Conservation (phyloP, 1,140 invertebrate species). For the Chlorops oryzae region DNA sequence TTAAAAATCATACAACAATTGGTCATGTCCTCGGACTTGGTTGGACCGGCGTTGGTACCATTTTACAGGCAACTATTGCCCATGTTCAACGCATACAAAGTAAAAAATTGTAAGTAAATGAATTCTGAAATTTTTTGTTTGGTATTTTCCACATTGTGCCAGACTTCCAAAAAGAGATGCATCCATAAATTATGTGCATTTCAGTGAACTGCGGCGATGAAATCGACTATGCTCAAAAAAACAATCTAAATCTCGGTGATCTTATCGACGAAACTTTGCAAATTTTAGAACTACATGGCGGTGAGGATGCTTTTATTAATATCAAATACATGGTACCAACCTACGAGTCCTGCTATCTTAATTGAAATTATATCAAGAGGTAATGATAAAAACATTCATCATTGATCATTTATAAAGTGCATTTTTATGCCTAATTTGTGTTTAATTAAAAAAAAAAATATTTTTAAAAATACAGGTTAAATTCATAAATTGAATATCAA, state of each 20-base stretch:
- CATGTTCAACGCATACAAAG: slow-evolving; percentile 82
- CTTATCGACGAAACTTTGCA: slow-evolving; percentile 89
- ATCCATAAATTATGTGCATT: no score
- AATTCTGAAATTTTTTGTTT: no score
- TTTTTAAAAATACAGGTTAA: no score
- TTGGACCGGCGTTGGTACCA: slow-evolving; percentile 73
- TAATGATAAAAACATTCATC: no score
- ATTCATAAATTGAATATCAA: no score
- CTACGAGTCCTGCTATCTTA: slow-evolving; percentile 62
- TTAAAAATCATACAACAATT: slow-evolving; percentile 73
- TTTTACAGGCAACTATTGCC: slow-evolving; percentile 91
- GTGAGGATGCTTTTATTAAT: slow-evolving; percentile 93
- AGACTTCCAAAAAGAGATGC: no score
- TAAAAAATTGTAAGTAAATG: slow-evolving; percentile 67
- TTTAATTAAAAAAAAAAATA: no score
- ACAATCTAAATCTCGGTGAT: slow-evolving; percentile 76
- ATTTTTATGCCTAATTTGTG: no score
- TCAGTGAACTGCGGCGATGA: slow-evolving; percentile 57
- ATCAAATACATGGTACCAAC: slow-evolving; percentile 97
- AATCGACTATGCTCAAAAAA: slow-evolving; percentile 58
- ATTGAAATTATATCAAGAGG: no score
- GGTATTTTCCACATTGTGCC: no score
- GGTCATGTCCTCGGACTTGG: slow-evolving; percentile 57
- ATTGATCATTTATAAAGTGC: no score
- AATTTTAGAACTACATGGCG: slow-evolving; percentile 82